Percentiles rank a stretch among this genome's conserved stretches.
These are phyloP conservation scores for Alentia gelatinosa DNA, from an alignment of 2,888 invertebrate species.

Conservation along the genomic window DNA sequence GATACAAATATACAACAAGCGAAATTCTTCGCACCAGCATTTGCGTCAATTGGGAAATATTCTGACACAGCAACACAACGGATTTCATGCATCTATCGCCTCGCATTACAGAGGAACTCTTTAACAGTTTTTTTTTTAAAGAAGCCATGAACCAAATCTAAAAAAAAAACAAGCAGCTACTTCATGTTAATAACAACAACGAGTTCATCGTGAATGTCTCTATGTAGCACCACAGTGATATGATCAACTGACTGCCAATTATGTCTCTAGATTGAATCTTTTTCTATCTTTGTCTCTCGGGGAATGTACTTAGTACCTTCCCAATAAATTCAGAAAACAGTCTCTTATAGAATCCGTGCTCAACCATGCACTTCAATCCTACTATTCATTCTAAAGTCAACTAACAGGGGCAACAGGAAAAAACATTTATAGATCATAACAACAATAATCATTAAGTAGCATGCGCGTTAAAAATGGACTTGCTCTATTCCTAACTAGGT, in stretches of 20 bases:
- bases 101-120: too few species aligned
- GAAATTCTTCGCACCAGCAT: background rate
- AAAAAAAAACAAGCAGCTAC: background rate
- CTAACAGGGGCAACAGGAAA: constrained; percentile 18
- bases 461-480: background rate
- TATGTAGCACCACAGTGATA: constrained; percentile 18
- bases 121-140: background rate
- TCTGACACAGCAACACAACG: background rate
- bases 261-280: background rate
- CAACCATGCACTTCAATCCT: background rate
- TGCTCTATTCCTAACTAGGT: background rate
- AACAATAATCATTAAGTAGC: background rate
- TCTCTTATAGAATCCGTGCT: background rate
- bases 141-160: background rate
- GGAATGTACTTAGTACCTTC: background rate
- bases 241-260: background rate
- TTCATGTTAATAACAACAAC: background rate
- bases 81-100: background rate
- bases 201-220: background rate
- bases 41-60: background rate
- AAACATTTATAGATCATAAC: constrained; percentile 2
- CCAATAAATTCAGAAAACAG: background rate
- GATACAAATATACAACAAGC: background rate
- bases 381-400: background rate
- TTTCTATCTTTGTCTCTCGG: background rate